Evolutionary conservation across 2,888 invertebrate species (phyloP).

Genomic region (Cyclophora albipunctata): DNA sequence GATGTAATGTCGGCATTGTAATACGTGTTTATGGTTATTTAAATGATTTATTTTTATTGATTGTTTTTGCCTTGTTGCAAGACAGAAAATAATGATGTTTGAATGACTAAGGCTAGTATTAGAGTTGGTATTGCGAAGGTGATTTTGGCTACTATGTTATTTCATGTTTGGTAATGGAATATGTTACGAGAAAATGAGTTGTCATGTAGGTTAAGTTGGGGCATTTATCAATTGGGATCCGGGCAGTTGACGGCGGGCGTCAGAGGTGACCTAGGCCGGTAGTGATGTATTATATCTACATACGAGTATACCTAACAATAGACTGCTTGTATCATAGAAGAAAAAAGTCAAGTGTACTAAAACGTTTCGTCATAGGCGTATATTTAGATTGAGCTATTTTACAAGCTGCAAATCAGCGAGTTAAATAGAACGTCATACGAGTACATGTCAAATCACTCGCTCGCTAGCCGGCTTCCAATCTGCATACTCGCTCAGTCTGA

Average conservation of each 20-base stretch:
- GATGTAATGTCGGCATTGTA: conserved; percentile 74
- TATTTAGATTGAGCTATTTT: too few species aligned
- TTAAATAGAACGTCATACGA: too few species aligned
- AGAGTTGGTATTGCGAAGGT: conserved; percentile 63
- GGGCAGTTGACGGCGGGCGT: conserved; percentile 11
- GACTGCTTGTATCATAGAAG: too few species aligned
- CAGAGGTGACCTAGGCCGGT: too few species aligned
- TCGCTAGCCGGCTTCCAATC: too few species aligned
- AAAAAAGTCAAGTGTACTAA: too few species aligned
- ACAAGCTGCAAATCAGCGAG: too few species aligned
- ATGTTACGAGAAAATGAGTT: conserved; percentile 70
- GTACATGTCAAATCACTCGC: too few species aligned
- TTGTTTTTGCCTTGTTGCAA: conserved; percentile 74
- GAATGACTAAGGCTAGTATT: conserved; percentile 69
- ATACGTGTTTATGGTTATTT: conserved; percentile 74
- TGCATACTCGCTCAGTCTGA: too few species aligned
- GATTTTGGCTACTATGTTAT: conserved; percentile 62
- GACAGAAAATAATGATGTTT: conserved; percentile 73
- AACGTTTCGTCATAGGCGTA: too few species aligned
- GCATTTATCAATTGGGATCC: conserved; percentile 53
- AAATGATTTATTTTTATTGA: conserved; percentile 77
- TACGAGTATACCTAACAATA: too few species aligned
- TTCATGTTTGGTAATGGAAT: conserved; percentile 67
- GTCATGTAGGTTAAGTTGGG: conserved; percentile 54
- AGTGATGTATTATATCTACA: too few species aligned